Evolutionary conservation across 1,140 invertebrate genomes (phyloP), one percentile per base, ranked within the genome.

Genomic region (Aplysia californica): DNA sequence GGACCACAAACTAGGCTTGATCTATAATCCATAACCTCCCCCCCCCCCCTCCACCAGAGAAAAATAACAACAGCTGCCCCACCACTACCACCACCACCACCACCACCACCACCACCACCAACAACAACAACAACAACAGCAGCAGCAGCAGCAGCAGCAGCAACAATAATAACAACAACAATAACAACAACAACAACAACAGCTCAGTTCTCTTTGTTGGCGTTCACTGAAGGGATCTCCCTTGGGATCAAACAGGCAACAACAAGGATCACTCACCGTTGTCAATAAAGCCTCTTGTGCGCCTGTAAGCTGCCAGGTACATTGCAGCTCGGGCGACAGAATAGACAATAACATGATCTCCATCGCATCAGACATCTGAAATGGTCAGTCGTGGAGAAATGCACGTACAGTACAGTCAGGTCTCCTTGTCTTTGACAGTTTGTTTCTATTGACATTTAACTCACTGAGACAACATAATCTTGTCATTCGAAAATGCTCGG

Each of bases 321-420:
- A 98, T 86, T 96, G 94, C 41, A 98, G 89, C 0, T 96, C 95
- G 36, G 97, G 96, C 61, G 95, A 96, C 5, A 98, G 89, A 78
- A 98, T 97, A 80, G 95, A 96, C 20, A 98, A 90, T 86, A 98
- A 96, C 85, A 97, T 97, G 95, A 98, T 98, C 91, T 98, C 97
- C 95, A 98, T 97, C 50, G 96, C 96, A 89, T 98, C 97, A 39
- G 96, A 95, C 94, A 97, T 97, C 96, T 96, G 41, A 18, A n/a
- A n/a, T n/a, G n/a, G n/a, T n/a, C n/a, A n/a, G n/a, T n/a, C n/a
- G n/a, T n/a, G n/a, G n/a, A n/a, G n/a, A n/a, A n/a, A n/a, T n/a
- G n/a, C n/a, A n/a, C n/a, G n/a, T n/a, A n/a, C n/a, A n/a, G n/a
- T n/a, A n/a, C n/a, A n/a, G n/a, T n/a, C n/a, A n/a, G n/a, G n/a